phyloP scores from a whole-genome alignment of 1,140 invertebrate genomes.

The Zaprionus ornatus region DNA sequence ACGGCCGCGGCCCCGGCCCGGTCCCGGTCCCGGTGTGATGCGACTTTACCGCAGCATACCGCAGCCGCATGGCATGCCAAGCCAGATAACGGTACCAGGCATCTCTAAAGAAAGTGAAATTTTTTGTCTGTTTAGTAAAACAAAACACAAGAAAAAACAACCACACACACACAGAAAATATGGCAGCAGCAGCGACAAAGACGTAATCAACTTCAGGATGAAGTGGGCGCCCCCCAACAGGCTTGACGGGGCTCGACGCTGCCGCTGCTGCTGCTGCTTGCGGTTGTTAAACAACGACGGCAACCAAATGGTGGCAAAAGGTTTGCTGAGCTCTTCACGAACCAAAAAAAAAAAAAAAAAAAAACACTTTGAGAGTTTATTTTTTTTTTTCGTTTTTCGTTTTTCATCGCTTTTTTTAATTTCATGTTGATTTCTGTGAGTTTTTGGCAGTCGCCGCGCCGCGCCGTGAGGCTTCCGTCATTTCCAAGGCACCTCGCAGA shows the following conservation, averaged over 20 bases:
- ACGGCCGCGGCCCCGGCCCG: not conserved
- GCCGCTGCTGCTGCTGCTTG: constrained; percentile 1
- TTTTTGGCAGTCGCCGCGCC: constrained; percentile 25
- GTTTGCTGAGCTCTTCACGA: constrained; percentile 63
- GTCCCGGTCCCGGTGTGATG: constrained; percentile 15
- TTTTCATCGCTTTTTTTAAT: constrained; percentile 20
- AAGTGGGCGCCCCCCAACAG: constrained; percentile 64
- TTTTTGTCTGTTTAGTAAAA: constrained; percentile 34
- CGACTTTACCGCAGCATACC: constrained; percentile 33
- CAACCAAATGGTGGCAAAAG: constrained; percentile 46
- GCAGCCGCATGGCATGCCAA: not conserved
- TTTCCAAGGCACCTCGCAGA: constrained; percentile 19
- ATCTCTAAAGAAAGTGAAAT: constrained; percentile 76
- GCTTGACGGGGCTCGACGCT: constrained; percentile 60
- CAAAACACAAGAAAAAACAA: constrained; percentile 23
- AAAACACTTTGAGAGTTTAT: constrained; percentile 29
- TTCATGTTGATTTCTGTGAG: constrained; percentile 13
- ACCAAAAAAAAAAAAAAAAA: constrained; percentile 3
- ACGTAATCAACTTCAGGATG: constrained; percentile 81
- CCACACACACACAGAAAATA: constrained; percentile 35
- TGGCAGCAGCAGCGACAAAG: constrained; percentile 49
- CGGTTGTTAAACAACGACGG: constrained; percentile 51
- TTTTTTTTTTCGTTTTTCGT: constrained; percentile 12
- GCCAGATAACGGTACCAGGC: constrained; percentile 59
- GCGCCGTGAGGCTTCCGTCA: constrained; percentile 42